Evolutionary conservation across 2,113 vertebrate genomes (phyloP).

Genomic region (Cyprinodon variegatus): DNA sequence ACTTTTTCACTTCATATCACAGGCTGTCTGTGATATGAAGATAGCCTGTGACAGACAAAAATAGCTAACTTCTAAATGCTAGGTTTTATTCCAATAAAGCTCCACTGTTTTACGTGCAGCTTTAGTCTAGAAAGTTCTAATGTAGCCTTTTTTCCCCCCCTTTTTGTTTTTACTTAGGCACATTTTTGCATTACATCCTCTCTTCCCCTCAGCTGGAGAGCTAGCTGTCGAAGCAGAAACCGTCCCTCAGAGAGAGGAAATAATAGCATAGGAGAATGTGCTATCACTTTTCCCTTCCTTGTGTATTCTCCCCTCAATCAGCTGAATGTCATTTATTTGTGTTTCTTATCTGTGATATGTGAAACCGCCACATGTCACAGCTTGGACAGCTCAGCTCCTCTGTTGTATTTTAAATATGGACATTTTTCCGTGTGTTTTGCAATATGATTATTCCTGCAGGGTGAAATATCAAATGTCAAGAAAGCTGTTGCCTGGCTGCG

Average conservation of each 20-base stretch:
- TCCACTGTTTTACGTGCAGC: conserved; percentile 8
- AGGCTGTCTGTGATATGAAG: conserved; percentile 13
- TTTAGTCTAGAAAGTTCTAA: neutral
- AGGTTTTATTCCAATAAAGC: conserved; percentile 4
- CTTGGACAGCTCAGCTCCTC: conserved; percentile 28
- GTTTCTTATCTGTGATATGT: conserved; percentile 60
- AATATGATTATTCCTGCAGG: conserved; percentile 25
- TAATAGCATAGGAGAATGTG: conserved; percentile 70
- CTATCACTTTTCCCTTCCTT: conserved; percentile 67
- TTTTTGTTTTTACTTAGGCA: conserved; percentile 26
- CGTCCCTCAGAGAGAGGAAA: conserved; percentile 68
- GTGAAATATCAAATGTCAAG: conserved; percentile 61
- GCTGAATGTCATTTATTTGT: conserved; percentile 46
- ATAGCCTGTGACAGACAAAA: neutral
- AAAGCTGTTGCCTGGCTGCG: conserved; percentile 45
- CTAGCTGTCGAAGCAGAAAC: conserved; percentile 57
- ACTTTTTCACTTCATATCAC: conserved; percentile 46
- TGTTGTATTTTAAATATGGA: conserved; percentile 11
- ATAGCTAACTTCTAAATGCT: conserved; percentile 15
- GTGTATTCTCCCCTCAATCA: conserved; percentile 40
- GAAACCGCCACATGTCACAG: conserved; percentile 45
- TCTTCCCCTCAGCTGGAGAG: conserved; percentile 61
- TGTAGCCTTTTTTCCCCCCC: conserved; percentile 9
- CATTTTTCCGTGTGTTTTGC: conserved; percentile 50
- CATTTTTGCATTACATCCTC: conserved; percentile 56